Evolutionary conservation across 2,797 vertebrate species (phyloP).

Genomic region (Etheostoma nigrum): DNA sequence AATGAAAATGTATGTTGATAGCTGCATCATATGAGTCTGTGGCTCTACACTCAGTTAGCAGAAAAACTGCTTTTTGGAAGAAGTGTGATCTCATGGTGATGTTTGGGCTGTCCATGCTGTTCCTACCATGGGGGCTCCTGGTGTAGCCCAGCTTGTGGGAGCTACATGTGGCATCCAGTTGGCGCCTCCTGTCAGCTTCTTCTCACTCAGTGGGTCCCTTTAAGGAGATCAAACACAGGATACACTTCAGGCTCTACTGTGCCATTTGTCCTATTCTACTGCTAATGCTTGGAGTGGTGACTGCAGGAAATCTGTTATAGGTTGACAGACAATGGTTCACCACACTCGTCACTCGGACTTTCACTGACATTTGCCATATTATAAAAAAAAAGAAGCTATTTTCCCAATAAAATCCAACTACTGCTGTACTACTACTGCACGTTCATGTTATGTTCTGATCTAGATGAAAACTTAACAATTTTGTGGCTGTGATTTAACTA

Average conservation of each 20-base stretch:
- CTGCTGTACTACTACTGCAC: neutral
- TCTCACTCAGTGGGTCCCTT: slow-evolving; percentile 97
- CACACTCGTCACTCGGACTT: neutral
- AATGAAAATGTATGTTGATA: neutral
- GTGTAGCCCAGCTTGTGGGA: slow-evolving; percentile 92
- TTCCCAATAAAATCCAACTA: neutral
- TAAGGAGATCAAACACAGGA: slow-evolving; percentile 37
- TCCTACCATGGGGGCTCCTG: slow-evolving; percentile 90
- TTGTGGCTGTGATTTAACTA: slow-evolving; percentile 1
- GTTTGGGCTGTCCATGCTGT: neutral
- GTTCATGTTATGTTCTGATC: neutral
- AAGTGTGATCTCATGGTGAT: neutral
- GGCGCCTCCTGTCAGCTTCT: slow-evolving; percentile 95
- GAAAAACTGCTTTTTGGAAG: neutral
- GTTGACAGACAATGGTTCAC: neutral
- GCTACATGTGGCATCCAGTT: slow-evolving; percentile 98
- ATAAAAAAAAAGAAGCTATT: neutral
- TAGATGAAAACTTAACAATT: neutral
- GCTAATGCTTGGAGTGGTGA: neutral
- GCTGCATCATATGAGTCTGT: neutral
- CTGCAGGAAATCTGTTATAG: neutral
- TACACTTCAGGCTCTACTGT: slow-evolving; percentile 7
- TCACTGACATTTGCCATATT: neutral
- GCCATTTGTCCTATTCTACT: neutral
- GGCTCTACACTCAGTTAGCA: neutral